Evolutionary conservation across 2,888 invertebrate species (phyloP), one percentile per base, ranked within the genome.

Genomic region (Epicampocera succincta): DNA sequence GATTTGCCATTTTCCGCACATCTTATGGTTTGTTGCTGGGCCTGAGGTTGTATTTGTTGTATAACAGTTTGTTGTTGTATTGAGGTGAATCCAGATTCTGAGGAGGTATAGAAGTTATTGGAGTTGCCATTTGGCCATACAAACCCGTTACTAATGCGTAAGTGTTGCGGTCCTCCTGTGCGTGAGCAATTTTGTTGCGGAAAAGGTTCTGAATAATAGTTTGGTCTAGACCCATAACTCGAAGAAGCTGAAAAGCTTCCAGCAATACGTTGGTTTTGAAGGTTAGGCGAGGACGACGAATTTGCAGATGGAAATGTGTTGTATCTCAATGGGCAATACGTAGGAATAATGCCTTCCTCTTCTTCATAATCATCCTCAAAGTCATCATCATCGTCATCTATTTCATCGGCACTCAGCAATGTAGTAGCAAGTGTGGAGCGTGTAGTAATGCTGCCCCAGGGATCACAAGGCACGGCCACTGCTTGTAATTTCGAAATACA

Each of bases 1-100:
- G 96, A 96, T 92, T 97, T 97, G 87, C 97, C 97, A 91, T 97
- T 97, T 91, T 96, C 96, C 87, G 96, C 97, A 86, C 95, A 94
- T 84, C 96, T 94, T 90, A 97, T 97, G 88, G 96, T 96, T 90
- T 96, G 96, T 90, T 95, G 78, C 42, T 77, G 87, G 1, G 80
- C 44, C 33, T 84, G 83, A 2, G 82, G 68, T 17, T 84, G 83
- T 6, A 84, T 71, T 82, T 86, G 66, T 33, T 86, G 86, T 21
- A 80, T 82, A 42, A 56, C 74, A 0, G 80, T 19, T 46, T 84
- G 73, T 80, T 86, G 66, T n/a, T 85, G 86, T 13, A 83, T 84
- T 19, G 75, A 77, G 2, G 68, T 56, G 21, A 79, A 80, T 0
- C 63, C 66, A 1, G 80, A 19, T 12, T 80, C 82, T 1, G 80